A percentile compares a stretch with the other conserved stretches of the same genome.
Evolutionary conservation across 2,797 vertebrate genomes (phyloP).

Genomic region (Chaetodon trifasciatus): DNA sequence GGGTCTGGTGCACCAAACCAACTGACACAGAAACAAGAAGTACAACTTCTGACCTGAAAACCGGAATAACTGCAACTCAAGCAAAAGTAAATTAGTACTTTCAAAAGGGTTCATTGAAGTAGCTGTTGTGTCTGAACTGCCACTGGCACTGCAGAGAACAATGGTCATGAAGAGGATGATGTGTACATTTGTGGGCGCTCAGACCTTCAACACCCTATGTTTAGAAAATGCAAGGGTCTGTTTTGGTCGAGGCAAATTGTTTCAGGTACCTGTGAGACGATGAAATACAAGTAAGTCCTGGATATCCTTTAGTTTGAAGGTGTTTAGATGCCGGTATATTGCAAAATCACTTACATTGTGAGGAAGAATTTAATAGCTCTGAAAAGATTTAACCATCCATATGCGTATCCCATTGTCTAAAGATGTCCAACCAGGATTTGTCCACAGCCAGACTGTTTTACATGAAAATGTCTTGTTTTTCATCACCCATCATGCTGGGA

Average conservation of each 20-base stretch:
- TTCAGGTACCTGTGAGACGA: constrained; percentile 10
- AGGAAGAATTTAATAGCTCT: background rate
- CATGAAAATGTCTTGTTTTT: background rate
- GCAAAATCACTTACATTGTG: background rate
- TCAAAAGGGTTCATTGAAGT: background rate
- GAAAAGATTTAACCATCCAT: background rate
- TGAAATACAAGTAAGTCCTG: constrained; percentile 1
- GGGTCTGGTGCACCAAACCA: constrained; percentile 14
- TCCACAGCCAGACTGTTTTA: background rate
- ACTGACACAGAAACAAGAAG: background rate
- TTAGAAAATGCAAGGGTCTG: background rate
- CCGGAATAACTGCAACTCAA: background rate
- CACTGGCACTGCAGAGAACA: background rate
- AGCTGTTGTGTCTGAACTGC: background rate
- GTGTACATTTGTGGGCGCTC: background rate
- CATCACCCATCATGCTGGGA: background rate
- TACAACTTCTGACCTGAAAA: background rate
- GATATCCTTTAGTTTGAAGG: background rate
- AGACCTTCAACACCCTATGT: background rate
- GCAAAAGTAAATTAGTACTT: background rate
- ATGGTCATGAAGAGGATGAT: background rate
- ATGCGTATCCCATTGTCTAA: background rate
- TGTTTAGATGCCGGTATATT: background rate
- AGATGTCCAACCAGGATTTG: background rate
- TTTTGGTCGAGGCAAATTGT: background rate